phyloP scores from a whole-genome alignment of 2,113 vertebrate genomes.

The Rostratula benghalensis region DNA sequence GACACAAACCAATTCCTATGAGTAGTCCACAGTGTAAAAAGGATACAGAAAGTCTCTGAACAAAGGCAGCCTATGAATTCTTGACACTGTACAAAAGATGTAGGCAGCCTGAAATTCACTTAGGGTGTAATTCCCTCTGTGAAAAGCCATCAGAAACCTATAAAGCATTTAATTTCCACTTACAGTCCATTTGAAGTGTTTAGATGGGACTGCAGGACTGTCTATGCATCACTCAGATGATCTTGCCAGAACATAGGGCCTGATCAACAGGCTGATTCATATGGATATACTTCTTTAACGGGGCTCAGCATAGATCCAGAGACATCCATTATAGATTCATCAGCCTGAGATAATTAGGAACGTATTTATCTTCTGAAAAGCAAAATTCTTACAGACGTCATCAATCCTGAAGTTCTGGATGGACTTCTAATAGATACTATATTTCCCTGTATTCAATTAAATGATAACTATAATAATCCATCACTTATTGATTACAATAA shows the following conservation, averaged over 20 bases:
- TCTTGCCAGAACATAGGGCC: background rate
- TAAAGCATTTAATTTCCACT: conserved; percentile 3
- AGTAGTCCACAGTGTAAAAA: background rate
- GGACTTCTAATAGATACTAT: background rate
- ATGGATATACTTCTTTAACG: background rate
- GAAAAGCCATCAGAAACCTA: background rate
- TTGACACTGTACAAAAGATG: background rate
- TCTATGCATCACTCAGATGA: background rate
- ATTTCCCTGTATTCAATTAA: background rate
- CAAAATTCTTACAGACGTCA: background rate
- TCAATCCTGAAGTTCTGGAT: background rate
- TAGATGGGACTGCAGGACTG: background rate
- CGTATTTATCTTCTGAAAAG: background rate
- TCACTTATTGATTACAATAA: background rate
- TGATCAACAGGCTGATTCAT: conserved; percentile 14
- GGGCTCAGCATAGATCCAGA: background rate
- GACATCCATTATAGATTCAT: background rate
- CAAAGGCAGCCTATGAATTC: background rate
- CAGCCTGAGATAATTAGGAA: background rate
- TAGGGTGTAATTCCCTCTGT: background rate
- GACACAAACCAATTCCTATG: background rate
- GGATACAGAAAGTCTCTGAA: background rate
- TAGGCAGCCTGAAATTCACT: background rate
- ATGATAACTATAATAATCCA: background rate
- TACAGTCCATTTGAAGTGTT: background rate